phyloP scores from a whole-genome alignment of 1,140 invertebrate genomes.

The Eumaeus atala region DNA sequence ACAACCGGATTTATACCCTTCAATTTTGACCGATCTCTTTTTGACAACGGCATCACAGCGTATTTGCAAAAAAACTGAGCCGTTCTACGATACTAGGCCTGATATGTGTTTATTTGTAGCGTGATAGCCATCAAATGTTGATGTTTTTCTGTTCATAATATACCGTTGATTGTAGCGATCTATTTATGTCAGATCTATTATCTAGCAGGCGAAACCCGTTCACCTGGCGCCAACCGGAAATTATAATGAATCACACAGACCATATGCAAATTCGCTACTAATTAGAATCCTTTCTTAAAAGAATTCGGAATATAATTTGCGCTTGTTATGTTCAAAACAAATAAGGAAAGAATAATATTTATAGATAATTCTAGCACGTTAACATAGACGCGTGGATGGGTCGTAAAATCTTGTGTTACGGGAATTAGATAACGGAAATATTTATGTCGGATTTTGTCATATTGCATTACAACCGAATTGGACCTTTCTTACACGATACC shows the following conservation, averaged over 20 bases:
- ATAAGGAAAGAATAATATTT: not conserved
- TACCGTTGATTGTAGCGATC: not conserved
- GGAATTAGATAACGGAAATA: too few species aligned
- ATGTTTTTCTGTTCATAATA: constrained; percentile 8
- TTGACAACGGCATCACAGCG: too few species aligned
- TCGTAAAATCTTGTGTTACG: too few species aligned
- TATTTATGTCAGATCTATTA: not conserved
- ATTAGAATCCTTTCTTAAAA: not conserved
- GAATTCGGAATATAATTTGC: not conserved
- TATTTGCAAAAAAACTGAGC: not conserved
- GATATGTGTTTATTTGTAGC: not conserved
- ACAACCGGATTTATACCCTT: too few species aligned
- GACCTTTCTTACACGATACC: too few species aligned
- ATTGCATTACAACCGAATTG: too few species aligned
- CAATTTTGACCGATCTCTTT: too few species aligned
- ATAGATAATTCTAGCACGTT: too few species aligned
- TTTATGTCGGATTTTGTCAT: too few species aligned
- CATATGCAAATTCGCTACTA: not conserved
- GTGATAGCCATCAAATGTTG: constrained; percentile 4
- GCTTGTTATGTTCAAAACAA: not conserved
- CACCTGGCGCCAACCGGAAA: not conserved
- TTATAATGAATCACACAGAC: not conserved
- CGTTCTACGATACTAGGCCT: constrained; percentile 2
- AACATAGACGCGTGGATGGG: too few species aligned
- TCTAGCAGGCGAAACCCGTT: not conserved